Evolutionary conservation across 2,113 vertebrate genomes (phyloP), one percentile per base, ranked within the genome.

Genomic region (Turnix velox): DNA sequence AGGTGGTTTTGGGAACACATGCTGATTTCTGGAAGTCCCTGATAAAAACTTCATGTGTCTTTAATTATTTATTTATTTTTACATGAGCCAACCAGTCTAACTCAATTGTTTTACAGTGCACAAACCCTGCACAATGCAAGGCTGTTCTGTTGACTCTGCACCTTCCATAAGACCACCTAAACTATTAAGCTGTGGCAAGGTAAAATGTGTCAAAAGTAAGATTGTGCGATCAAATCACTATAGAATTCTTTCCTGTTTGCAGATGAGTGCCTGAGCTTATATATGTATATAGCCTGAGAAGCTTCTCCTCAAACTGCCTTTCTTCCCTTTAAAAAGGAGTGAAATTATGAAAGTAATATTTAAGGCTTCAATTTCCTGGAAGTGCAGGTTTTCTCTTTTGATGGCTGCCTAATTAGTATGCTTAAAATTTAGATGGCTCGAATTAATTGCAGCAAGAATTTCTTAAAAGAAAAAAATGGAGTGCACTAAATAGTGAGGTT

Each of bases 401-500:
- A 95, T 51, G 79, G 76, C 88, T 95, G 88, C 87, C 78, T 97
- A 96, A 98, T 97, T 97, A 93, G 85, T 90, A 90, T 94, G 94
- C 81, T 95, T 97, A 97, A 97, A 97, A 97, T 96, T 97, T 97
- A 96, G 86, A 95, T 94, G 92, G 45, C 40, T 92, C 75, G 75
- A 97, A 98, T 96, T 97, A 97, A 97, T 97, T 97, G 87, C 80
- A 83, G 42, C 85, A 93, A 95, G 73, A 90, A 94, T 94, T 94
- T 97, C 90, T 92, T 94, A 74, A 74, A 75, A 94, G 63, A 89
- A 77, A 96, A 94, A 92, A 95, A 94, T 66, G 57, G 93, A 96
- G 46, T 65, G 57, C 61, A 83, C 43, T 87, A 96, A 97, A 94
- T 88, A 85, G 82, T 72, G 80, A 94, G 49, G 72, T 87, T 97